Percentiles rank a stretch among this genome's conserved stretches.
Conservation (phyloP, 2,797 vertebrate species). For the Halcyon chelicuti region DNA sequence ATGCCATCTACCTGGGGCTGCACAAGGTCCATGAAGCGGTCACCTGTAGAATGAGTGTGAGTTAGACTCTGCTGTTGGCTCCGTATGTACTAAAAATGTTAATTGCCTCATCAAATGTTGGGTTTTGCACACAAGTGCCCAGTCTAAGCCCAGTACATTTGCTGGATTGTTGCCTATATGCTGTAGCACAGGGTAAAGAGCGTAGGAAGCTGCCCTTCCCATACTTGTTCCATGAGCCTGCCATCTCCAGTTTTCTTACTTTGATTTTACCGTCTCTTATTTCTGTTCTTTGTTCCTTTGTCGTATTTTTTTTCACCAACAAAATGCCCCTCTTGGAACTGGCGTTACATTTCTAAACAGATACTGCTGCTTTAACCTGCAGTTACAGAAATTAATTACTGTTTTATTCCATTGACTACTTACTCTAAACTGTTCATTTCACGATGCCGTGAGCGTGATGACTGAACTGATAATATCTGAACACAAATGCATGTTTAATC, state of each 20-base stretch:
- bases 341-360: not conserved
- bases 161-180: fast-evolving
- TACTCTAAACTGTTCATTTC: not conserved
- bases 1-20: not conserved
- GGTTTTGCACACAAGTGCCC: not conserved
- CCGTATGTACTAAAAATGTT: fast-evolving
- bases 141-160: fast-evolving
- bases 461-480: not conserved
- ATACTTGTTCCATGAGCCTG: fast-evolving
- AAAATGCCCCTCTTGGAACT: not conserved
- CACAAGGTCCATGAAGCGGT: fast-evolving
- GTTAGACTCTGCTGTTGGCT: not conserved
- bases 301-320: not conserved
- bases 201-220: not conserved
- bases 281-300: not conserved
- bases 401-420: not conserved
- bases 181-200: fast-evolving
- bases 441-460: not conserved
- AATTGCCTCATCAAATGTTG: fast-evolving
- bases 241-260: not conserved
- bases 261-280: not conserved
- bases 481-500: not conserved
- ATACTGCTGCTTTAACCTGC: not conserved
- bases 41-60: not conserved
- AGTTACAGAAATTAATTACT: not conserved